Percentiles rank a stretch among this genome's conserved stretches.
phyloP scores from a whole-genome alignment of 1,140 invertebrate species.

The Pygmarrhopalites habei region DNA sequence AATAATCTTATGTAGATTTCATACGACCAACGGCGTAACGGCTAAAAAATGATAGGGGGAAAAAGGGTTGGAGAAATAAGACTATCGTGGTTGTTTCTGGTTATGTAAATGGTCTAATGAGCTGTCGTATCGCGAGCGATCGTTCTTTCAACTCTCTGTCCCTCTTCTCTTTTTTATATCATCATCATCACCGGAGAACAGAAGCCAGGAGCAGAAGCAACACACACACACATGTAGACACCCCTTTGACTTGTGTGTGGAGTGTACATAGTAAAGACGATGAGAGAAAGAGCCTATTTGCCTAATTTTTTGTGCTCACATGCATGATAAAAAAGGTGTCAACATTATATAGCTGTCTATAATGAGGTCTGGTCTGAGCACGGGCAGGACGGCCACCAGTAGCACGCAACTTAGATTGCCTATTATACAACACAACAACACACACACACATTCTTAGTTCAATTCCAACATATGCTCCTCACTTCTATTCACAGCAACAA shows the following conservation, averaged over 20 bases:
- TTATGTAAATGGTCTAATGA: not conserved
- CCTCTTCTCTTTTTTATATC: too few species aligned
- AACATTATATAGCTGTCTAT: constrained; percentile 24
- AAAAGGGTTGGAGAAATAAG: not conserved
- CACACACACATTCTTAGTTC: not conserved
- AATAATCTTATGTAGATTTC: too few species aligned
- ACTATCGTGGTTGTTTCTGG: too few species aligned
- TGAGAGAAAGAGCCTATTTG: constrained; percentile 1
- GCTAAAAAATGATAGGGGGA: too few species aligned
- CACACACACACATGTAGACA: too few species aligned
- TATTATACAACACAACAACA: not conserved
- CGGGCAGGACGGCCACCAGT: not conserved
- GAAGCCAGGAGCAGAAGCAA: too few species aligned
- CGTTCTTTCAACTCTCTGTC: too few species aligned
- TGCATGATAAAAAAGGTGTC: constrained; percentile 23
- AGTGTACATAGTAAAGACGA: too few species aligned
- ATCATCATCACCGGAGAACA: too few species aligned
- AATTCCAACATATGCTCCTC: constrained; percentile 17
- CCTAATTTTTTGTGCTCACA: constrained; percentile 30
- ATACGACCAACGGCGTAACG: too few species aligned
- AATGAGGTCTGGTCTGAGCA: constrained; percentile 1
- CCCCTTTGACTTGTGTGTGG: too few species aligned
- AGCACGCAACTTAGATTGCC: constrained; percentile 3
- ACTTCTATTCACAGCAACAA: not conserved
- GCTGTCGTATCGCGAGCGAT: not conserved